phyloP scores from a whole-genome alignment of 2,797 vertebrate genomes.

The Brotogeris chrysoptera region DNA sequence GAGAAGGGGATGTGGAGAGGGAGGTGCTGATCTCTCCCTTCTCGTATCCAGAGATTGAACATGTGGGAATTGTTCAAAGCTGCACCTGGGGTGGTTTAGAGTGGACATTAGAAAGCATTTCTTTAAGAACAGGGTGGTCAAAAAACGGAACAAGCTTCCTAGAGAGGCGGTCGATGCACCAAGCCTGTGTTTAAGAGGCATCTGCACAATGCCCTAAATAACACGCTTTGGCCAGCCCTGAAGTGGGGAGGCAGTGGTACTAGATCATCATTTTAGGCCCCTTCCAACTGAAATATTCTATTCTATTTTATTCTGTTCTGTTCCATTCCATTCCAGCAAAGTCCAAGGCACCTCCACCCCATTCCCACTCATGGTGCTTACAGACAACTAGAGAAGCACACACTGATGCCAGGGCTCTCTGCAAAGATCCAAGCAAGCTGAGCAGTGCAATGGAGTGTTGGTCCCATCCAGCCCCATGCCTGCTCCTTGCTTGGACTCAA shows the following conservation, averaged over 20 bases:
- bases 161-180: accelerated
- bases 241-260: not conserved
- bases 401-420: not conserved
- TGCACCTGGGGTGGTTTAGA: not conserved
- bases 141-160: not conserved
- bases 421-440: not conserved
- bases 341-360: not conserved
- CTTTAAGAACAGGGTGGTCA: not conserved
- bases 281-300: not conserved
- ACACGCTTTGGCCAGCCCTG: not conserved
- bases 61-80: not conserved
- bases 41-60: not conserved
- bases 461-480: not conserved
- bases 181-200: not conserved
- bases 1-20: not conserved
- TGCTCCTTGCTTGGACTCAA: not conserved
- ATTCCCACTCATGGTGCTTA: not conserved
- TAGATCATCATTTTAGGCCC: not conserved
- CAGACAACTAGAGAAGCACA: not conserved
- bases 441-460: not conserved
- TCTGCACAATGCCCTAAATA: not conserved
- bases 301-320: not conserved
- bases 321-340: not conserved
- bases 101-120: not conserved
- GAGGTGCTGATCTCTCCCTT: not conserved